Conservation (phyloP, 2,797 vertebrate species). For the Dendrocincla tyrannina region DNA sequence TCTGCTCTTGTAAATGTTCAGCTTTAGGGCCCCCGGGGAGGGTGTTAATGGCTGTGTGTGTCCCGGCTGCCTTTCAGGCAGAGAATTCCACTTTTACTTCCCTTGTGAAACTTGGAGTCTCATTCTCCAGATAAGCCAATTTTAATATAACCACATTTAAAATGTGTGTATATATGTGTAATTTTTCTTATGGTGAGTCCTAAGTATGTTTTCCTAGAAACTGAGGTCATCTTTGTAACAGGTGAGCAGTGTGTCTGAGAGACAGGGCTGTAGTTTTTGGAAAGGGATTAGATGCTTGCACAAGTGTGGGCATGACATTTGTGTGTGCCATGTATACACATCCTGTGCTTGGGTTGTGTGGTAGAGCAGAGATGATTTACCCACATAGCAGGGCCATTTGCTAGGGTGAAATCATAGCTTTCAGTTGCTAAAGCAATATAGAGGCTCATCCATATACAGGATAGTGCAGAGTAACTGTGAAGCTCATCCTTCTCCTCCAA, state of each 20-base stretch:
- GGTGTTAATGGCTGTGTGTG: neutral
- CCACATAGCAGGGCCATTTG: neutral
- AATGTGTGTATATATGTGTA: neutral
- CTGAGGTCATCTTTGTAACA: neutral
- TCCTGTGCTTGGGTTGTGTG: neutral
- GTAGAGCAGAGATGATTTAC: neutral
- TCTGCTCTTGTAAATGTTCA: neutral
- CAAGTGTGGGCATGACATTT: neutral
- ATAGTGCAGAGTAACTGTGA: neutral
- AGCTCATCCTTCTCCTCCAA: neutral
- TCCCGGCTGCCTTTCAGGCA: neutral
- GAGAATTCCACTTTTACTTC: conserved; percentile 24
- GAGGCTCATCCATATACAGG: neutral
- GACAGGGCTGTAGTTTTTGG: neutral
- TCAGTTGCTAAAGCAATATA: neutral
- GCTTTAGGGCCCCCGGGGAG: neutral
- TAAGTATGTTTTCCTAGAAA: neutral
- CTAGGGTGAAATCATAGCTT: neutral
- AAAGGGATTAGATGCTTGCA: neutral
- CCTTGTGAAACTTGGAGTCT: neutral
- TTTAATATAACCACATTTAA: neutral
- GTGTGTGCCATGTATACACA: neutral
- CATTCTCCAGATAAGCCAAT: neutral
- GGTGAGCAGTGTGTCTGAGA: neutral
- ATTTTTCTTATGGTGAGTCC: neutral